These are phyloP conservation scores for Pteropus rufus DNA, from an alignment of 2,797 vertebrate species.

Conservation along the genomic window DNA sequence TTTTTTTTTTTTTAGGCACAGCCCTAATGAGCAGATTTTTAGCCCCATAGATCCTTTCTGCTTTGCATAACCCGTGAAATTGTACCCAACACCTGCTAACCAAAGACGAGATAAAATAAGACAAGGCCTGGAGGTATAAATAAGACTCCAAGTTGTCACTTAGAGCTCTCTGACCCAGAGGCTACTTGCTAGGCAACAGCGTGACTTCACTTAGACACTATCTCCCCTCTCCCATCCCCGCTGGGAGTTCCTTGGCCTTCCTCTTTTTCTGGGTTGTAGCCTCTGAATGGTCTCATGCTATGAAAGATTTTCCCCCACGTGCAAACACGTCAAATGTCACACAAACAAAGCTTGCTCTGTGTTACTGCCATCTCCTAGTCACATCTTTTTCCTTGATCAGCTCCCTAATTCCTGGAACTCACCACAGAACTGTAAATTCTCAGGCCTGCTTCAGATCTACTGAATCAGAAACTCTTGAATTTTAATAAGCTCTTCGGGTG, in stretches of 20 bases:
- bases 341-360: neutral
- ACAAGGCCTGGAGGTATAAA: neutral
- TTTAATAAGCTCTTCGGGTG: neutral
- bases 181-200: neutral
- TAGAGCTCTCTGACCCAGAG: neutral
- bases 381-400: neutral
- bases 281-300: neutral
- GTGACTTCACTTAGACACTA: neutral
- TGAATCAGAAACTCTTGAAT: neutral
- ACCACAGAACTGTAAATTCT: neutral
- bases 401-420: neutral
- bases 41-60: neutral
- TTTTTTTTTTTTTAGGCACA: neutral
- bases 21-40: neutral
- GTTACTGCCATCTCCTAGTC: neutral
- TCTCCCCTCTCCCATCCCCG: neutral
- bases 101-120: neutral
- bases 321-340: neutral
- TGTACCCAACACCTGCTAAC: neutral
- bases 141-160: neutral
- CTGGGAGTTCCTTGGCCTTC: neutral
- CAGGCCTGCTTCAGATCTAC: neutral
- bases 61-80: neutral
- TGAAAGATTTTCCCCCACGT: neutral
- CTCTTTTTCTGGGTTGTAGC: neutral